These are phyloP conservation scores for Machaerirhynchus nigripectus DNA, from an alignment of 2,113 vertebrate genomes.

Conservation along the genomic window DNA sequence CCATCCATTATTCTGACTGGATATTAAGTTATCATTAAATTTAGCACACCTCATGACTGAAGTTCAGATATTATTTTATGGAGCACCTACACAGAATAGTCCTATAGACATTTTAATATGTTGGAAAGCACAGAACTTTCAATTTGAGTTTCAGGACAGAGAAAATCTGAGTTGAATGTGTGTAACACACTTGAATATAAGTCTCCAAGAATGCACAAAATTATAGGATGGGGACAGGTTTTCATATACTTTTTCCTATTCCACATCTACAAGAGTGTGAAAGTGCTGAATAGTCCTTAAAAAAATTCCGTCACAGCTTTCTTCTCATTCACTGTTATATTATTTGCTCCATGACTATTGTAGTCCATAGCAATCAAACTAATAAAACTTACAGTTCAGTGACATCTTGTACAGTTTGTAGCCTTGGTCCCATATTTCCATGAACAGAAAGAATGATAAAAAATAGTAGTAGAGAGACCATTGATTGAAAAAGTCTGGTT, in stretches of 20 bases:
- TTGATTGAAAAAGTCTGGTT: background rate
- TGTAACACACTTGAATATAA: background rate
- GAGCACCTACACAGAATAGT: background rate
- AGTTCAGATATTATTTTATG: background rate
- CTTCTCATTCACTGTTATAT: background rate
- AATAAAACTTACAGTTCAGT: background rate
- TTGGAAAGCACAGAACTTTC: background rate
- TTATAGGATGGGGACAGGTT: background rate
- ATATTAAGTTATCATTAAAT: background rate
- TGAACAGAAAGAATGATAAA: background rate
- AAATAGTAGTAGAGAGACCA: background rate
- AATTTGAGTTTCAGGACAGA: background rate
- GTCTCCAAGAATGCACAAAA: background rate
- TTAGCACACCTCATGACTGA: background rate
- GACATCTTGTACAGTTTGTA: background rate
- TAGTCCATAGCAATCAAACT: background rate
- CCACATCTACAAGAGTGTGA: background rate
- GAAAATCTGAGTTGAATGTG: background rate
- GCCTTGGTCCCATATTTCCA: background rate
- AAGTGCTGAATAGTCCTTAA: background rate
- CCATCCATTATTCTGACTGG: background rate
- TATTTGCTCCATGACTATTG: background rate
- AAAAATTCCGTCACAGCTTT: background rate
- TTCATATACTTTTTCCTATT: background rate
- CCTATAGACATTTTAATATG: background rate